Base-by-base conservation (phyloP, 2,113 vertebrate species). In the Morphnarchus princeps region DNA sequence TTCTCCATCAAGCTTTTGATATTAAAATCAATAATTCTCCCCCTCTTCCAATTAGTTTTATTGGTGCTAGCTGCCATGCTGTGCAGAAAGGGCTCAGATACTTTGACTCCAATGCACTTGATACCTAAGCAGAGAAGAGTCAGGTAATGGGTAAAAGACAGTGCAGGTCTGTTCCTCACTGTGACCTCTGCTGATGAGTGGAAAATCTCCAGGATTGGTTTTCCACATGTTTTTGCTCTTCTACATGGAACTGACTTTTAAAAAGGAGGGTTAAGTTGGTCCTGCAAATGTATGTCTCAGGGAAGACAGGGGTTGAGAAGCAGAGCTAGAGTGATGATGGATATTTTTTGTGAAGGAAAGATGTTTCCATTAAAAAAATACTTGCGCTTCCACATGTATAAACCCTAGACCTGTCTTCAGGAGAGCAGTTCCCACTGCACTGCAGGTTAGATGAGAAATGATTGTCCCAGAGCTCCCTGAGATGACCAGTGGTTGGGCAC, bases 311-410 rank as follows among this genome's bases (percentile, higher is more conserved):
- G 8, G 5, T 38, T 80, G 57, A 57, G 32, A 59, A n/a, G 5
- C 13, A 54, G 61, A 94, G 29, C 38, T 79, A 3, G 19, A 55
- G 25, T 47, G 34, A 11, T 25, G 36, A 45, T 54, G 31, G 31
- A 3, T 78, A 4, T 19, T 49, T 89, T 67, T 40, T 18, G 65
- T 38, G 61, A 74, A 71, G 78, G 9, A 54, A 90, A 50, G 38
- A n/a, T 42, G 22, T 16, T 11, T 55, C 69, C 21, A 2, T 54
- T 70, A 49, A 42, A 82, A 71, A 89, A 74, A 24, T 19, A 17
- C 13, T 67, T 25, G 14, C 9, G 3, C 36, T 92, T 88, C 17
- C 26, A 24, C 0, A 0, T 15, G 13, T 45, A 7, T 73, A 77
- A 52, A 54, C 15, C 29, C 14, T 22, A 40, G 24, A 54, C 3